phyloP scores from a whole-genome alignment of 2,797 vertebrate genomes.

The Hydrophis major region DNA sequence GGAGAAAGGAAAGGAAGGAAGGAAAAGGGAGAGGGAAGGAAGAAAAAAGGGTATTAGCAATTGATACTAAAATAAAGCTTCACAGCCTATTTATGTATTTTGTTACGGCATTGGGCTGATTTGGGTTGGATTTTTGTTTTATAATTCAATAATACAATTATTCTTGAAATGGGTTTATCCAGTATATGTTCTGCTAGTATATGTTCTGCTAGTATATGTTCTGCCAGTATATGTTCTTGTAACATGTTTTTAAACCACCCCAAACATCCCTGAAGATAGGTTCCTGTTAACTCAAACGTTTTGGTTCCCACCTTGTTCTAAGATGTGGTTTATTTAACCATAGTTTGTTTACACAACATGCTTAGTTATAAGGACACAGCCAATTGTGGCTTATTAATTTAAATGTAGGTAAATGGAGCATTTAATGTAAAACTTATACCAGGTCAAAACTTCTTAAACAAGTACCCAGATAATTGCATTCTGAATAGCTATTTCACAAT shows the following conservation, averaged over 20 bases:
- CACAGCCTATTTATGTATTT: not conserved
- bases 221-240: no score
- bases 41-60: not conserved
- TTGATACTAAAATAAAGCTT: not conserved
- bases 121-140: not conserved
- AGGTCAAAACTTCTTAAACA: not conserved
- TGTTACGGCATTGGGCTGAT: not conserved
- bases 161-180: not conserved
- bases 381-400: not conserved
- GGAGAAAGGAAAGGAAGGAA: not conserved
- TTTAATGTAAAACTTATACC: not conserved
- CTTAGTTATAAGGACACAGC: not conserved
- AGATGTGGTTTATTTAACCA: not conserved
- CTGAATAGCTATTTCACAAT: not conserved
- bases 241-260: not conserved
- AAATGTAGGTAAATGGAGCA: not conserved
- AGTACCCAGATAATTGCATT: not conserved
- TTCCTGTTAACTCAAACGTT: not conserved
- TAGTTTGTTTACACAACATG: not conserved
- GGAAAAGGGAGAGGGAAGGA: not conserved
- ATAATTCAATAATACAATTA: not conserved
- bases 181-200: not conserved
- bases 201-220: not conserved
- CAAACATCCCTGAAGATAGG: not conserved
- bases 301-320: not conserved